Conservation (phyloP, 2,888 invertebrate species). For the Encarsia formosa region DNA sequence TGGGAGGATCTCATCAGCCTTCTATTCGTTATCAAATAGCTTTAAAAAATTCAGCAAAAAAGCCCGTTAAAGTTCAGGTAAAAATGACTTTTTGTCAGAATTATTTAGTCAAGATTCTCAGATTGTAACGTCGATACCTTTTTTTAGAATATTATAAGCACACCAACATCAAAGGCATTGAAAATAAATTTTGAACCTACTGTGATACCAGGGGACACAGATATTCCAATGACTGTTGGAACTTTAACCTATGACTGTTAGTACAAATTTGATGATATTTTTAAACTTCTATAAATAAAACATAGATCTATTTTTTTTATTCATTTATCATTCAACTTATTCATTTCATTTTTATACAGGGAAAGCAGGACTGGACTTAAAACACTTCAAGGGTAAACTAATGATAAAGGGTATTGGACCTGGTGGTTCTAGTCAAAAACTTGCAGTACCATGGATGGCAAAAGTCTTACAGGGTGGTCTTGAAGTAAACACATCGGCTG, state of each 20-base stretch:
- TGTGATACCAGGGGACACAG: slow-evolving; percentile 63
- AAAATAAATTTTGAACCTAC: slow-evolving; percentile 65
- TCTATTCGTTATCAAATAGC: slow-evolving; percentile 62
- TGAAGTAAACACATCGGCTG: slow-evolving; percentile 56
- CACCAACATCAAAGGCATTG: slow-evolving; percentile 63
- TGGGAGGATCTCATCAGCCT: slow-evolving; percentile 67
- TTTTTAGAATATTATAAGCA: slow-evolving; percentile 55
- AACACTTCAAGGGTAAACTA: slow-evolving; percentile 58
- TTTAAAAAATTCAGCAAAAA: slow-evolving; percentile 66
- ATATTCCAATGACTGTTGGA: slow-evolving; percentile 62
- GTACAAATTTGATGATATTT: slow-evolving; percentile 40
- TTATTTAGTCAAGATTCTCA: background rate
- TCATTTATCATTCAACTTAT: too few species aligned
- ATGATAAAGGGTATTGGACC: slow-evolving; percentile 52
- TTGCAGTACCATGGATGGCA: slow-evolving; percentile 64
- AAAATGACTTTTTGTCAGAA: slow-evolving; percentile 9
- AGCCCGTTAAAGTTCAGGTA: slow-evolving; percentile 65
- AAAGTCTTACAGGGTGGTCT: slow-evolving; percentile 60
- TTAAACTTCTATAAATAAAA: background rate
- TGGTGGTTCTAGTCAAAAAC: slow-evolving; percentile 47
- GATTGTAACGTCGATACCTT: background rate
- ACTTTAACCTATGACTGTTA: slow-evolving; percentile 69
- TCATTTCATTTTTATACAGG: slow-evolving; percentile 45
- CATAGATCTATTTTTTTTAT: background rate
- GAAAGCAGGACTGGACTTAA: slow-evolving; percentile 56